A percentile compares a stretch with the other conserved stretches of the same genome.
Conservation (phyloP, 2,113 vertebrate genomes). For the Pedetes capensis region DNA sequence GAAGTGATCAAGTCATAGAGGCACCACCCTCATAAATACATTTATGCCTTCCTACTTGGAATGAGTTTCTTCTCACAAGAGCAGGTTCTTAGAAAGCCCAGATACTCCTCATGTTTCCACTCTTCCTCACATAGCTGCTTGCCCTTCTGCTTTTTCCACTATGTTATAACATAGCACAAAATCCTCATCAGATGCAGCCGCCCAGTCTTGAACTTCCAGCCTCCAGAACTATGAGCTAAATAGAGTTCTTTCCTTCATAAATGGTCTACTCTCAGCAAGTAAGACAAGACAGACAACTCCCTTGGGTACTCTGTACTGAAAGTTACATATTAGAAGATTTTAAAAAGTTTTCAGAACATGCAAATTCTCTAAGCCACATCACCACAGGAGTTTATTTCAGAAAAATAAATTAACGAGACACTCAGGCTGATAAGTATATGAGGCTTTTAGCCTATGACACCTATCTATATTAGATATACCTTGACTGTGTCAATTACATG, state of each 20-base stretch:
- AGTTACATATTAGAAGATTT: neutral
- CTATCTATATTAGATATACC: neutral
- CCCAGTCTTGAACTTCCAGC: neutral
- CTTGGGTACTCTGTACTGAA: neutral
- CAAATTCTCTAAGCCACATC: neutral
- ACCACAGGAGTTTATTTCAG: conserved; percentile 19
- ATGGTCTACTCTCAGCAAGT: neutral
- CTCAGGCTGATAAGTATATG: neutral
- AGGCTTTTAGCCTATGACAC: neutral
- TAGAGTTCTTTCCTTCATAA: neutral
- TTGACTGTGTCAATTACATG: neutral
- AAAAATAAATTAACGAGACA: conserved; percentile 40
- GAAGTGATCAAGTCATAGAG: too few species aligned
- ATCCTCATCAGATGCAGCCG: too few species aligned
- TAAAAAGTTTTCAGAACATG: neutral
- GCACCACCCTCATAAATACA: neutral
- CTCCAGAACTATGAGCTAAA: neutral
- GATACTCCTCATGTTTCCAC: neutral
- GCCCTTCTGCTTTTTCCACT: too few species aligned
- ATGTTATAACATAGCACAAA: neutral
- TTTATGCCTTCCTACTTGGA: neutral
- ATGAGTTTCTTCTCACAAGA: neutral
- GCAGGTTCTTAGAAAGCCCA: neutral
- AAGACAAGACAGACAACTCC: neutral
- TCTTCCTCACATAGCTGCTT: neutral